phyloP scores from a whole-genome alignment of 2,113 vertebrate species.

The Platycercus adscitus region DNA sequence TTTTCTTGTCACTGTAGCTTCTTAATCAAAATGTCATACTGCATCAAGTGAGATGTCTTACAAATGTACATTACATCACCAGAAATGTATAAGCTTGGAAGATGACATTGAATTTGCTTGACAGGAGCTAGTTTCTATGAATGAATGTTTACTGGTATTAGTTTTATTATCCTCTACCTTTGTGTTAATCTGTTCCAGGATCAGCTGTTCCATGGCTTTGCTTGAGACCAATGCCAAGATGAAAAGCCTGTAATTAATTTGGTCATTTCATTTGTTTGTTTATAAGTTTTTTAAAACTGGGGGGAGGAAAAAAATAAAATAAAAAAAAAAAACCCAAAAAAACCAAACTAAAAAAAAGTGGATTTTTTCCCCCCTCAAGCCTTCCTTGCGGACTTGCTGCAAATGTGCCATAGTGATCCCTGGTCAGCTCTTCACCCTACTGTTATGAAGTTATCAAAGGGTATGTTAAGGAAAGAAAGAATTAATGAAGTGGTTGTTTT shows the following conservation, averaged over 20 bases:
- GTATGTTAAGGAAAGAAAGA: not conserved
- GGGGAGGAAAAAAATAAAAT: fast-evolving
- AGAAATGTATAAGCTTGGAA: not conserved
- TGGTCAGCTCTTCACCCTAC: not conserved
- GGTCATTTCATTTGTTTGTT: not conserved
- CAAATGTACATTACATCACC: not conserved
- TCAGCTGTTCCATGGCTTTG: not conserved
- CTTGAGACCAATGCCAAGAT: not conserved
- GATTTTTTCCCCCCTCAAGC: not conserved
- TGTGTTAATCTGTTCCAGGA: not conserved
- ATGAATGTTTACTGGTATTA: not conserved
- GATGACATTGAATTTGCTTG: not conserved
- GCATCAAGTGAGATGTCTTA: not conserved
- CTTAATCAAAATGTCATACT: slow-evolving; percentile 4
- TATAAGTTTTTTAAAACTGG: not conserved
- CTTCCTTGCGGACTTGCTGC: not conserved
- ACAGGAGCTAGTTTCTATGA: not conserved
- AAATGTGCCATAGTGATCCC: not conserved
- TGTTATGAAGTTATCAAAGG: not conserved
- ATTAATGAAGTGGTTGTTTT: not conserved
- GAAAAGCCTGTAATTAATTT: not conserved
- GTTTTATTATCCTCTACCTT: not conserved
- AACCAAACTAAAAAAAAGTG: not conserved
- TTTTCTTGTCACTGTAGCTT: not conserved
- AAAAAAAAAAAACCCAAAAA: not conserved